phyloP scores from a whole-genome alignment of 2,888 invertebrate genomes.

The Sinhomidia bicolor region DNA sequence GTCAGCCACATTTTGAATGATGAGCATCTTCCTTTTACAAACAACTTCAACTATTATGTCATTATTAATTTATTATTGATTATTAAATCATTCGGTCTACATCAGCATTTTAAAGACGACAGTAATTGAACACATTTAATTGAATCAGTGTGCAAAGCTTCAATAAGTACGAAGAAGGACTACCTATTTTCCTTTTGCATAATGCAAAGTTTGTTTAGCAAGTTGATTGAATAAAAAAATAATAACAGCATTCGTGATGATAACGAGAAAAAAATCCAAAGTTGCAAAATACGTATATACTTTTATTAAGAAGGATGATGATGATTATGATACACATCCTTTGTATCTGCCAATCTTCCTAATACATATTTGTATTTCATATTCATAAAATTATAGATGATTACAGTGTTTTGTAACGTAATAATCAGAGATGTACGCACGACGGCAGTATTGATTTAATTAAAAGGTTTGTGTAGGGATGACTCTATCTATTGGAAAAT shows the following conservation, averaged over 20 bases:
- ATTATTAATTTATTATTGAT: no score
- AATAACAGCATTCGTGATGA: background rate
- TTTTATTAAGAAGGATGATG: no score
- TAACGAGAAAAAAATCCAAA: background rate
- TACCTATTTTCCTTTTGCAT: no score
- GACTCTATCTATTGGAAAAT: background rate
- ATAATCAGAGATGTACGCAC: background rate
- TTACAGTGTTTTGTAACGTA: background rate
- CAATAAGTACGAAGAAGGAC: no score
- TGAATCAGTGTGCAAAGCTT: no score
- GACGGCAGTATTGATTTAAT: background rate
- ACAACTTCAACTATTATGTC: no score
- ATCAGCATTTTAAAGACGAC: no score
- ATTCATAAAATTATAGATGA: background rate
- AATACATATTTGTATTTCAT: background rate
- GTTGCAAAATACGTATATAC: no score
- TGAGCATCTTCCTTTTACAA: no score
- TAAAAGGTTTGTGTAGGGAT: background rate
- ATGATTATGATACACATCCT: background rate
- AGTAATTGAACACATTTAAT: no score
- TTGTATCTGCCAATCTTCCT: background rate
- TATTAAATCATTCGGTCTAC: no score
- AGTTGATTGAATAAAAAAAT: conserved; percentile 21
- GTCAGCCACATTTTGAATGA: no score
- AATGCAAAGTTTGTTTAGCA: background rate